Conservation (phyloP, 2,797 vertebrate genomes). For the Lerista edwardsae region DNA sequence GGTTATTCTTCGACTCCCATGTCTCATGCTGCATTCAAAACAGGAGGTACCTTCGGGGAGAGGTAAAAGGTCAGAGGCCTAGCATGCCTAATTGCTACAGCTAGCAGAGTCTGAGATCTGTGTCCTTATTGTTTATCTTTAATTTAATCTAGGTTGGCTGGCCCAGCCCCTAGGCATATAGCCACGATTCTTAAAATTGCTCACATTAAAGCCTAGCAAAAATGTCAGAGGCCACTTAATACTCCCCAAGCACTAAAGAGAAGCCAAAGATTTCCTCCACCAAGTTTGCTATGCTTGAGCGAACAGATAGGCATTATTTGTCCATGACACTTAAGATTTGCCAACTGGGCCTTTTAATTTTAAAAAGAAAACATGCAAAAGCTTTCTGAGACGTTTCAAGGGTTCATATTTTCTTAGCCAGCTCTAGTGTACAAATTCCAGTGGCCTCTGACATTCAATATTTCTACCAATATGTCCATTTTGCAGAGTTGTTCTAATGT, state of each 20-base stretch:
- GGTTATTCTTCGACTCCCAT: constrained; percentile 39
- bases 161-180: constrained; percentile 20
- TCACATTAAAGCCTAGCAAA: constrained; percentile 1
- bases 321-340: constrained; percentile 9
- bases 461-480: not conserved
- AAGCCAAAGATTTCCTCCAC: not conserved
- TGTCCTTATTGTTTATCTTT: constrained; percentile 39
- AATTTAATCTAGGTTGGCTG: constrained; percentile 50
- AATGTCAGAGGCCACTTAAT: not conserved
- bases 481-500: not conserved
- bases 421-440: not conserved
- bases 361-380: not conserved
- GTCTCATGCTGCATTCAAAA: constrained; percentile 26
- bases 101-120: constrained; percentile 64
- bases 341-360: constrained; percentile 13
- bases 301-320: constrained; percentile 27
- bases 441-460: not conserved
- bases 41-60: constrained; percentile 40
- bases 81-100: constrained; percentile 46
- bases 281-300: not conserved
- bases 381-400: not conserved
- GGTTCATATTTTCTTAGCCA: not conserved
- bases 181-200: constrained; percentile 18
- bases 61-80: constrained; percentile 27
- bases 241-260: constrained; percentile 4